Percentiles rank a stretch among this genome's conserved stretches.
phyloP scores from a whole-genome alignment of 2,113 vertebrate species.

The Dolichallabes microphthalmus region DNA sequence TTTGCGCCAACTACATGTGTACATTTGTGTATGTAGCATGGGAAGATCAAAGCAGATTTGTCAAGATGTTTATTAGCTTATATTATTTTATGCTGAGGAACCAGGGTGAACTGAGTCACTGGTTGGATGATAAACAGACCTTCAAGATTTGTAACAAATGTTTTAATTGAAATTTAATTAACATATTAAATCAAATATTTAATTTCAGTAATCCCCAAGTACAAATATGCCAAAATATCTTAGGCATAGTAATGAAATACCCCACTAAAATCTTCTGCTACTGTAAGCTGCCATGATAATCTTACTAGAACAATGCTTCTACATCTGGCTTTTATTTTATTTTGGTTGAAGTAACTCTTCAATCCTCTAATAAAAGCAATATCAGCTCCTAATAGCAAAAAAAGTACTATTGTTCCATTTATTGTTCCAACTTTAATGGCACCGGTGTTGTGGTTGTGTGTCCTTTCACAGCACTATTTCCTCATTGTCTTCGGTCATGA shows the following conservation, averaged over 20 bases:
- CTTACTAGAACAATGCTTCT: not conserved
- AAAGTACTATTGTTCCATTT: not conserved
- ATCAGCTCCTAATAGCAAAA: not conserved
- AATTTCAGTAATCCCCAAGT: not conserved
- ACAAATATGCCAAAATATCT: not conserved
- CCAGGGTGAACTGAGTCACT: not conserved
- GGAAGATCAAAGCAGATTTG: not conserved
- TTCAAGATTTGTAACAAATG: not conserved
- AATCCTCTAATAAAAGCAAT: not conserved
- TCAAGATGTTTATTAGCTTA: not conserved
- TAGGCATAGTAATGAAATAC: not conserved
- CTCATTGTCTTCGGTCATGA: constrained; percentile 95
- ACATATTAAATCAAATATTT: not conserved
- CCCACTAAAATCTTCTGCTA: not conserved
- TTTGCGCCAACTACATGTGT: not conserved
- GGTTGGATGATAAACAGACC: not conserved
- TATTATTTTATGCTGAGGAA: not conserved
- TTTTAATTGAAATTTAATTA: not conserved
- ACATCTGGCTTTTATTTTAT: not conserved
- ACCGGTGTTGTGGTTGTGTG: not conserved
- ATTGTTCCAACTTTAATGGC: not conserved
- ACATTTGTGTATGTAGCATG: not conserved
- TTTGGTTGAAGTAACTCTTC: not conserved
- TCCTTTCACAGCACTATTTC: constrained; percentile 84
- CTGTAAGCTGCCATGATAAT: not conserved